These are phyloP conservation scores for Drosophila eugracilis DNA, from an alignment of 1,140 invertebrate genomes.

Conservation along the genomic window DNA sequence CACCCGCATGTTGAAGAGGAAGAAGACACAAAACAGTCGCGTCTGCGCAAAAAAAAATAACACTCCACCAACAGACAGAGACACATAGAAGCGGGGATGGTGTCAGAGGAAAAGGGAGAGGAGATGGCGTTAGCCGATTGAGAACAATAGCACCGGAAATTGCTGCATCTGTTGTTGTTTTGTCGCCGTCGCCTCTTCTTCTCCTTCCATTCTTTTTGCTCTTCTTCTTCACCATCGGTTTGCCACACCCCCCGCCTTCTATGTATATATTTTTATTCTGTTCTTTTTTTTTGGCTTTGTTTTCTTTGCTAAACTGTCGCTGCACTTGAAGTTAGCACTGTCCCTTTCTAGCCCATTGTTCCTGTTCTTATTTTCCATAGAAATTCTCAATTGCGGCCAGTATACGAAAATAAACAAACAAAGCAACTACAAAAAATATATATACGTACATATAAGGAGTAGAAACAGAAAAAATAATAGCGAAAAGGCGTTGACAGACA, in stretches of 20 bases:
- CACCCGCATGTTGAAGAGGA: constrained; percentile 57
- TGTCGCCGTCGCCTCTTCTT: constrained; percentile 30
- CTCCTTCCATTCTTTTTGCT: constrained; percentile 16
- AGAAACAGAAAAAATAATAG: constrained; percentile 1
- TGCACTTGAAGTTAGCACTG: constrained; percentile 60
- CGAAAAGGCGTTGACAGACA: constrained; percentile 12
- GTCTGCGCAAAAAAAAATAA: constrained; percentile 47
- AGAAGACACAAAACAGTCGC: constrained; percentile 26
- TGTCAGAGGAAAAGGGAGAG: constrained; percentile 6
- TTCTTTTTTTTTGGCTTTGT: constrained; percentile 25
- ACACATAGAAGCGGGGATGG: constrained; percentile 6
- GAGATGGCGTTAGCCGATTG: constrained; percentile 79
- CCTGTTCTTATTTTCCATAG: constrained; percentile 27
- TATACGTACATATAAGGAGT: background rate
- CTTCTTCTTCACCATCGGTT: constrained; percentile 6
- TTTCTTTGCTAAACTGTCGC: constrained; percentile 43
- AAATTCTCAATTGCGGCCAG: constrained; percentile 43
- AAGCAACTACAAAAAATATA: constrained; percentile 6
- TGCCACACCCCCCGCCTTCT: constrained; percentile 21
- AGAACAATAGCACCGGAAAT: constrained; percentile 80
- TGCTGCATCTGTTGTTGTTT: constrained; percentile 79
- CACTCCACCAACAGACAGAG: constrained; percentile 2
- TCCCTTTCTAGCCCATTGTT: constrained; percentile 16
- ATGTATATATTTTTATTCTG: background rate
- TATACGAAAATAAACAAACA: constrained; percentile 13